Percentiles rank a stretch among this genome's conserved stretches.
These are phyloP conservation scores for Apodemia hepburni DNA, from an alignment of 2,888 invertebrate genomes.

Conservation along the genomic window DNA sequence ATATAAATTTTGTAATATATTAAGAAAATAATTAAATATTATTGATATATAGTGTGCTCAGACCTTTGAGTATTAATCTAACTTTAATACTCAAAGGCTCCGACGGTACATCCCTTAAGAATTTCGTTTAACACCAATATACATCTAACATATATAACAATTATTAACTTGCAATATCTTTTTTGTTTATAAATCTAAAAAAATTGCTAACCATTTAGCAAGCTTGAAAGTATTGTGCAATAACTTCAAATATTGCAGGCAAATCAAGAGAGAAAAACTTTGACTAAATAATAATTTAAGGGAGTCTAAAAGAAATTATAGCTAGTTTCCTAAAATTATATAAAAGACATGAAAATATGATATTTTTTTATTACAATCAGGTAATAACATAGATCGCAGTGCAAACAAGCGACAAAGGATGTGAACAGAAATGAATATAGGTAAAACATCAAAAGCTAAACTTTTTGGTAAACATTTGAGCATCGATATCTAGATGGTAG, in stretches of 20 bases:
- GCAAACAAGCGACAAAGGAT: slow-evolving; percentile 20
- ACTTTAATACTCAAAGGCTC: too few species aligned
- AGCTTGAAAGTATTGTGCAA: slow-evolving; percentile 8
- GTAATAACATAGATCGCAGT: slow-evolving; percentile 12
- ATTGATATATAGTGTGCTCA: too few species aligned
- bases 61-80: too few species aligned
- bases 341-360: neutral
- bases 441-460: slow-evolving; percentile 22
- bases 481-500: slow-evolving; percentile 9
- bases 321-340: neutral
- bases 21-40: too few species aligned
- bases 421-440: slow-evolving; percentile 14
- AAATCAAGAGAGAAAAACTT: neutral
- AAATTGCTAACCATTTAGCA: neutral
- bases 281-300: neutral
- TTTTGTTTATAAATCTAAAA: neutral
- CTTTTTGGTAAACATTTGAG: slow-evolving; percentile 14
- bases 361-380: neutral
- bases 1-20: too few species aligned
- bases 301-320: neutral
- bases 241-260: slow-evolving; percentile 3
- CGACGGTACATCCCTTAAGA: neutral
- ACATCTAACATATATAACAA: slow-evolving; percentile 11
- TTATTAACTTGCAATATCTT: neutral
- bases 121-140: slow-evolving; percentile 4